These are phyloP conservation scores for Holocentrus rufus DNA, from an alignment of 2,797 vertebrate species.

Conservation along the genomic window DNA sequence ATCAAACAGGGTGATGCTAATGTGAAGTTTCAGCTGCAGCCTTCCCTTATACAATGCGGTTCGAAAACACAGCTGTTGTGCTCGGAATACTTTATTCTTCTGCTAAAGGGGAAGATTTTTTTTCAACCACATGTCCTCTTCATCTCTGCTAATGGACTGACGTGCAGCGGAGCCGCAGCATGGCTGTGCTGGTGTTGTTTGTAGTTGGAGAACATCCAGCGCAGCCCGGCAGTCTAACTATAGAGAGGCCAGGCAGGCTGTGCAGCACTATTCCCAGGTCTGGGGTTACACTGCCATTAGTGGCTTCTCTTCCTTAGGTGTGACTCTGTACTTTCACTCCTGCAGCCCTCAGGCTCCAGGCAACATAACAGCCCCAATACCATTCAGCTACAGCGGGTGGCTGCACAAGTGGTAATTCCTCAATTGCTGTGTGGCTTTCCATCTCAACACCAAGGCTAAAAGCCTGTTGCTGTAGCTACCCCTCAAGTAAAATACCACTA, in stretches of 20 bases:
- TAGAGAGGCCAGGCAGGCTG: background rate
- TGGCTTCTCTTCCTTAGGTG: background rate
- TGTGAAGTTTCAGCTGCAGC: slow-evolving; percentile 10
- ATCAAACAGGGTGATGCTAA: slow-evolving; percentile 25
- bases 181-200: no score
- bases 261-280: background rate
- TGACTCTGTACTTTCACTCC: background rate
- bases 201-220: no score
- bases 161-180: background rate
- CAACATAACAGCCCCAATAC: background rate
- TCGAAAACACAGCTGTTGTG: slow-evolving; percentile 1
- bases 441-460: background rate
- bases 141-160: background rate
- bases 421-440: background rate
- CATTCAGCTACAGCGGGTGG: slow-evolving; percentile 11
- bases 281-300: background rate
- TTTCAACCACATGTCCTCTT: background rate
- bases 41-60: slow-evolving; percentile 13
- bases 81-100: background rate
- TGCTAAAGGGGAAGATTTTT: background rate
- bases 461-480: background rate
- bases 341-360: no score
- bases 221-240: background rate
- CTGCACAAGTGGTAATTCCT: slow-evolving; percentile 16
- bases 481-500: background rate